phyloP scores from a whole-genome alignment of 2,888 invertebrate species.

The Xestoiulus laeticollis region DNA sequence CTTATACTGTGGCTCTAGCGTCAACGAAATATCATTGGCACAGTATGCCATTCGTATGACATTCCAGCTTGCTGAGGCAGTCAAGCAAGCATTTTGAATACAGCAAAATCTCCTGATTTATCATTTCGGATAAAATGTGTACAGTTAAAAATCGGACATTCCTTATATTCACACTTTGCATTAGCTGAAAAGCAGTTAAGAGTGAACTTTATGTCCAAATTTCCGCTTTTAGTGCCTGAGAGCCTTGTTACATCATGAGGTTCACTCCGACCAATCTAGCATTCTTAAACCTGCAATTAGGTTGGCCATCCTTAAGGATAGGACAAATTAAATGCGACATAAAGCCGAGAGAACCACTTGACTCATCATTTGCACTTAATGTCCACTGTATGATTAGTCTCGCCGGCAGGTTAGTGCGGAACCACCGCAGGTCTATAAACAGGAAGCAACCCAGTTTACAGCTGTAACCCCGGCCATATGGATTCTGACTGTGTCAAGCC shows the following conservation, averaged over 20 bases:
- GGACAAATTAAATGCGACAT: neutral
- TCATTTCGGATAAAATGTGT: no score
- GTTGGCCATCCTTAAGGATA: neutral
- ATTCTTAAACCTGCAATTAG: neutral
- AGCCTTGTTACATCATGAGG: neutral
- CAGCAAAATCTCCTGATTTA: no score
- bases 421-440: neutral
- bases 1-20: no score
- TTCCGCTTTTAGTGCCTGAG: neutral
- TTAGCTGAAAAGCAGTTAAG: neutral
- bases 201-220: neutral
- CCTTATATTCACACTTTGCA: no score
- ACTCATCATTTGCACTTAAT: neutral
- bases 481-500: neutral
- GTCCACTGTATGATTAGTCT: slow-evolving; percentile 1
- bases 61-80: no score
- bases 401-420: neutral
- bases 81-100: no score
- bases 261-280: neutral
- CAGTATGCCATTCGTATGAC: no score
- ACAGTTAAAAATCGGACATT: no score
- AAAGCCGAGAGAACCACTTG: neutral
- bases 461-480: slow-evolving; percentile 26
- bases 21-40: no score
- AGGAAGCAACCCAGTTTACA: slow-evolving; percentile 10